Conservation (phyloP, 2,113 vertebrate species). For the Zosterops pallidus region DNA sequence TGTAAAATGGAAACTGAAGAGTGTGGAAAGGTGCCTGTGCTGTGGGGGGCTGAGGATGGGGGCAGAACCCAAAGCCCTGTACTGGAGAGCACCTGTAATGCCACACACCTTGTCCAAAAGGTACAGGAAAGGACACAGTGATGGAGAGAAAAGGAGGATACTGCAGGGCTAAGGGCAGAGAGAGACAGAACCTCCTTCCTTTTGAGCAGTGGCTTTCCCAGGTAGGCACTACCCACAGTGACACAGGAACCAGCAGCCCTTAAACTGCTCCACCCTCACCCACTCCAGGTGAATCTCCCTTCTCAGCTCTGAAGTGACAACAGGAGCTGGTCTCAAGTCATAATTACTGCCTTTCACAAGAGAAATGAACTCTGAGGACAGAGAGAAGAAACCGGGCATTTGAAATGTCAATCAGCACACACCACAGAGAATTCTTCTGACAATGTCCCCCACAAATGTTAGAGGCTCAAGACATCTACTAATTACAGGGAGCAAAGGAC, state of each 20-base stretch:
- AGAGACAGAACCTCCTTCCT: background rate
- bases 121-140: fast-evolving
- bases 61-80: background rate
- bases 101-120: background rate
- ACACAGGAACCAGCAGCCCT: background rate
- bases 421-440: background rate
- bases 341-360: background rate
- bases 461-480: background rate
- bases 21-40: background rate
- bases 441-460: background rate
- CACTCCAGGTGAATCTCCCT: background rate
- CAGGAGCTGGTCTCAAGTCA: background rate
- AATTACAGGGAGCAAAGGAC: background rate
- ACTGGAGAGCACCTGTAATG: background rate
- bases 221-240: too few relatives aligned
- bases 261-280: background rate
- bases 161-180: background rate
- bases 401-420: background rate
- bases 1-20: background rate
- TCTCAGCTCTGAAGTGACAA: background rate
- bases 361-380: background rate
- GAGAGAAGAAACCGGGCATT: background rate
- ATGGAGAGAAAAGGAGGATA: background rate
- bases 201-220: background rate
- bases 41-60: fast-evolving